Conservation (phyloP, 2,113 vertebrate species). For the Mesitornis unicolor region DNA sequence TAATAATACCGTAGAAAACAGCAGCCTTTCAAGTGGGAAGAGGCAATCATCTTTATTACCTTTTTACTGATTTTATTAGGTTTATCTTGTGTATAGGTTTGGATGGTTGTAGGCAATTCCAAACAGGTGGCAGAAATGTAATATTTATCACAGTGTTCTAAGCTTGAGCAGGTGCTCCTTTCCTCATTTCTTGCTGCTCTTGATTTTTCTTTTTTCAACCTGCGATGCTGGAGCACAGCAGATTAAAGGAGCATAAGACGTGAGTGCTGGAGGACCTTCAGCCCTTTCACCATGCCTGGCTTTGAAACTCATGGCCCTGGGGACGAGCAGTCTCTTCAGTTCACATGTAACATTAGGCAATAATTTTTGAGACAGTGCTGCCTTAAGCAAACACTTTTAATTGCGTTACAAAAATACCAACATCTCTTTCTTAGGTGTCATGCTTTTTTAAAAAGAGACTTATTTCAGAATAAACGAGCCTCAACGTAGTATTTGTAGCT, state of each 20-base stretch:
- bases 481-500: background rate
- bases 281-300: background rate
- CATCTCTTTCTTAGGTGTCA: background rate
- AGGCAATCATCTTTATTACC: background rate
- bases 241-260: background rate
- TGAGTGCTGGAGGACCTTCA: background rate
- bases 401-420: background rate
- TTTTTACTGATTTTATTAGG: background rate
- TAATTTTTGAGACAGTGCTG: conserved; percentile 6
- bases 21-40: background rate
- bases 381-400: background rate
- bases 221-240: background rate
- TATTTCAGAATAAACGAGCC: background rate
- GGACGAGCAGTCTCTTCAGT: background rate
- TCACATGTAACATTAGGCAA: background rate
- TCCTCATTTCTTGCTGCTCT: background rate
- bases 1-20: background rate
- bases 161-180: background rate
- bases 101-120: background rate
- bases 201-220: background rate
- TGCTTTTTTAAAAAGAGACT: background rate
- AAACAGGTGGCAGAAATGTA: background rate
- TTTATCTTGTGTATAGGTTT: background rate
- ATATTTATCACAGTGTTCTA: background rate
- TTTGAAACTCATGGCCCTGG: background rate